Conservation (phyloP, 1,140 invertebrate species). For the Lordiphosa mommai region DNA sequence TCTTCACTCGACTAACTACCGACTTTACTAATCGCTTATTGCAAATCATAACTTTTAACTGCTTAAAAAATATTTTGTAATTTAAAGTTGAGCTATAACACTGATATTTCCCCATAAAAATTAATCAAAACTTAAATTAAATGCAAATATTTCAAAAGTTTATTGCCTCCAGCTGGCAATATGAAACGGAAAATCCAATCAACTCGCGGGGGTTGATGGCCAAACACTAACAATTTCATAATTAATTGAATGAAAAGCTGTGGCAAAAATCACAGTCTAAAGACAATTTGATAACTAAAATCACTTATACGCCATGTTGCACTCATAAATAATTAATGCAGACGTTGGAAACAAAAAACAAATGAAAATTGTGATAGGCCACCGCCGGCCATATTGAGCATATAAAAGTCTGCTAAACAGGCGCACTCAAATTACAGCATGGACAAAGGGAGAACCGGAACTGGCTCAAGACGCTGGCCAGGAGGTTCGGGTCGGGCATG, state of each 20-base stretch:
- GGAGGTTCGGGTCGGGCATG: constrained; percentile 19
- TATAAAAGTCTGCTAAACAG: constrained; percentile 68
- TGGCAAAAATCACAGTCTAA: constrained; percentile 32
- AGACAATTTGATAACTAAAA: constrained; percentile 41
- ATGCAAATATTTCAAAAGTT: constrained; percentile 21
- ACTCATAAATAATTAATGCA: constrained; percentile 75
- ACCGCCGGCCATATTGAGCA: constrained; percentile 54
- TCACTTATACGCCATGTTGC: constrained; percentile 64
- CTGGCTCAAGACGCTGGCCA: constrained; percentile 52
- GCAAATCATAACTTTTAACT: too few relatives aligned
- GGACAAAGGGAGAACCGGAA: constrained; percentile 20
- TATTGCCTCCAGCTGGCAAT: constrained; percentile 10
- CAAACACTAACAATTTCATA: constrained; percentile 24
- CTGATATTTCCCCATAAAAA: too few relatives aligned
- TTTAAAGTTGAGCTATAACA: too few relatives aligned
- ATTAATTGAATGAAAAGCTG: constrained; percentile 63
- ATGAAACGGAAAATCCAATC: not conserved
- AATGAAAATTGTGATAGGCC: constrained; percentile 47
- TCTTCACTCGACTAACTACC: too few relatives aligned
- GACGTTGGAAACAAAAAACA: constrained; percentile 41
- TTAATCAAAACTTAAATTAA: constrained; percentile 12
- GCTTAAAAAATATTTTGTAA: too few relatives aligned
- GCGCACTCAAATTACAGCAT: constrained; percentile 51
- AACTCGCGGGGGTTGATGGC: too few relatives aligned
- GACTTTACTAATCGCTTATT: too few relatives aligned